Conservation (phyloP, 2,888 invertebrate species). For the Morinoia aosen region DNA sequence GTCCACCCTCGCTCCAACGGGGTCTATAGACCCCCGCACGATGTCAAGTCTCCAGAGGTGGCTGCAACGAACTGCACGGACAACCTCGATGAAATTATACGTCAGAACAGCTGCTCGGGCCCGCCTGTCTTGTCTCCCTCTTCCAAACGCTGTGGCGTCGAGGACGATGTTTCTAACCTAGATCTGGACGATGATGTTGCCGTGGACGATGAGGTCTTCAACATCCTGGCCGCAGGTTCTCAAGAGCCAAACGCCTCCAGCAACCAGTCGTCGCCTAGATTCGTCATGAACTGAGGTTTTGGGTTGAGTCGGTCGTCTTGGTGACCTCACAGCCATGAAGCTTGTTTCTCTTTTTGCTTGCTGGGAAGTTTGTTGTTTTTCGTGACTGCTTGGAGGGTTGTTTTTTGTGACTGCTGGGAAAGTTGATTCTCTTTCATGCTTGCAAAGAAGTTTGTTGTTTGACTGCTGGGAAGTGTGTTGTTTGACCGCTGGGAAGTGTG, state of each 20-base stretch:
- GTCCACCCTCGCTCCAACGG: background rate
- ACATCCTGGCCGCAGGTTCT: background rate
- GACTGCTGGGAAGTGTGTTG: no score
- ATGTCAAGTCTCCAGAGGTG: background rate
- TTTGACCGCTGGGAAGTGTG: no score
- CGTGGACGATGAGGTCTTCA: background rate
- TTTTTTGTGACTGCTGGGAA: no score
- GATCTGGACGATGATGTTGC: background rate
- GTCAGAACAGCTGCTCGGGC: background rate
- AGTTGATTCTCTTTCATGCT: no score
- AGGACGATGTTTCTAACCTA: background rate
- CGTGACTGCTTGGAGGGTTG: no score
- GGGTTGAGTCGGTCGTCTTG: background rate
- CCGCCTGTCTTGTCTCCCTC: constrained; percentile 45
- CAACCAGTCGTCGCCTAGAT: background rate
- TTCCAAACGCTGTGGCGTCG: background rate
- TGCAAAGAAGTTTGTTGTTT: no score
- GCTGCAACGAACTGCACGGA: background rate
- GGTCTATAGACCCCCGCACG: background rate
- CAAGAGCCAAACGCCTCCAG: background rate
- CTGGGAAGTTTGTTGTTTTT: no score
- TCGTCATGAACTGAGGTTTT: background rate
- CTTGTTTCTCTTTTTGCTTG: no score
- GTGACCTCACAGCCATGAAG: no score
- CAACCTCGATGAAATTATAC: constrained; percentile 32